Evolutionary conservation across 2,888 invertebrate species (phyloP).

Genomic region (Dynastes grantii): DNA sequence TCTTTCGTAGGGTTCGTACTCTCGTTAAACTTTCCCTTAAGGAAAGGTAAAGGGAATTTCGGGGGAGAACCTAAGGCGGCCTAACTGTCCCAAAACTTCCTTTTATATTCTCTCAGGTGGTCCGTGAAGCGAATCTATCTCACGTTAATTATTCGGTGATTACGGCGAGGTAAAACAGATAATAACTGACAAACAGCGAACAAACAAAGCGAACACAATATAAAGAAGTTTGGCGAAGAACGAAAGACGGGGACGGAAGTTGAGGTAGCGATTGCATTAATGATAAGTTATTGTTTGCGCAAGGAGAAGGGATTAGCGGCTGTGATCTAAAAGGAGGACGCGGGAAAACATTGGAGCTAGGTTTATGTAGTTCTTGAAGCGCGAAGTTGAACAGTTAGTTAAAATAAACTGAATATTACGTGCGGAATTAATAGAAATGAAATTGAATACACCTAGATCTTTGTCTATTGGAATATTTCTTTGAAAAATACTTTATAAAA

Average conservation of each 20-base stretch:
- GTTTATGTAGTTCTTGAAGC: too few species aligned
- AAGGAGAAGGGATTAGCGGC: background rate
- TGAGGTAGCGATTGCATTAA: constrained; percentile 10
- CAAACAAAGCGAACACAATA: constrained; percentile 6
- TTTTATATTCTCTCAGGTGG: constrained; percentile 34
- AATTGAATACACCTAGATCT: too few species aligned
- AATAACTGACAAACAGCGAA: constrained; percentile 23
- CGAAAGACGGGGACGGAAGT: constrained; percentile 3
- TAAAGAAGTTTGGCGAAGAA: constrained; percentile 10
- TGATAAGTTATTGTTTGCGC: constrained; percentile 34
- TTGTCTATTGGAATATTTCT: too few species aligned
- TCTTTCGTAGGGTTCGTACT: constrained; percentile 18
- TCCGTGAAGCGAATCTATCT: constrained; percentile 40
- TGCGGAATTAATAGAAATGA: too few species aligned
- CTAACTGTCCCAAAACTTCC: constrained; percentile 35
- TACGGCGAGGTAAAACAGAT: constrained; percentile 25
- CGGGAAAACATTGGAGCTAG: background rate
- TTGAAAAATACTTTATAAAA: too few species aligned
- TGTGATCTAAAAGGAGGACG: background rate
- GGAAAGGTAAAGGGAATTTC: background rate
- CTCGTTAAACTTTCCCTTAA: constrained; percentile 16
- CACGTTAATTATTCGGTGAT: constrained; percentile 48
- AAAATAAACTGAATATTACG: too few species aligned
- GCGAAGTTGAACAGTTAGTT: too few species aligned
- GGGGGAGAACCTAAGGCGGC: constrained; percentile 10